Base-by-base conservation (phyloP, 1,140 invertebrate genomes). In the Neomicropteryx cornuta region DNA sequence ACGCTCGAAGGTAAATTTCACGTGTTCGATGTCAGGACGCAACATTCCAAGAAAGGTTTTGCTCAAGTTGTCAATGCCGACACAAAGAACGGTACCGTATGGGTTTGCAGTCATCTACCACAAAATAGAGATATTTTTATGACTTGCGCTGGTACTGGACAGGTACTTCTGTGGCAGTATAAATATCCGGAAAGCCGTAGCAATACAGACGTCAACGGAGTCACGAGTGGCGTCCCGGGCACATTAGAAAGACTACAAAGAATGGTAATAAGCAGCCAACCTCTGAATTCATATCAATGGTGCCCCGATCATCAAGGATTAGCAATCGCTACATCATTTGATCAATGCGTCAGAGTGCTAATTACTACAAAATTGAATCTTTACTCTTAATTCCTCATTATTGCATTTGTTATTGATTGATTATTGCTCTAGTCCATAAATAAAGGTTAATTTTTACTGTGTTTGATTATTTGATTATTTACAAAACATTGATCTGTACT, bases 91-190 rank as follows among this genome's bases (percentile, higher is more conserved):
- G 63, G 61, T 4, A 68, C 65, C 17, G 72, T 97, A 27, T 96
- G 92, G 93, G 60, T 75, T 20, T 83, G 76, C 2, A 74, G 76
- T 31, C 92, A 96, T 71, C 62, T 96, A 31, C 92, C 92, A 1
- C 92, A 97, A 65, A 95, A 96, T 60, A 71, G 92, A 35, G 92
- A 97, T 56, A 60, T 97, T n/a, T 96, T 96, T 56, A 75, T 87
- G 48, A 94, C 92, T 0, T 81, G 81, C 47, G 88, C 90, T 5
- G 92, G 93, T 8, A 79, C 77, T 53, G 93, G 92, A 19, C 82
- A 87, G 14, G 54, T 96, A 2, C 77, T 80, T 49, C 62, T 97
- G 10, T 97, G 92, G 92, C 87, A 95, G 76, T 97, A 97, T 57
- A 75, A 81, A 45, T 96, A 96, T 66, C 91, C 92, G 4, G 72